These are phyloP conservation scores for Adineta ricciae DNA, from an alignment of 2,888 invertebrate species.

Conservation along the genomic window DNA sequence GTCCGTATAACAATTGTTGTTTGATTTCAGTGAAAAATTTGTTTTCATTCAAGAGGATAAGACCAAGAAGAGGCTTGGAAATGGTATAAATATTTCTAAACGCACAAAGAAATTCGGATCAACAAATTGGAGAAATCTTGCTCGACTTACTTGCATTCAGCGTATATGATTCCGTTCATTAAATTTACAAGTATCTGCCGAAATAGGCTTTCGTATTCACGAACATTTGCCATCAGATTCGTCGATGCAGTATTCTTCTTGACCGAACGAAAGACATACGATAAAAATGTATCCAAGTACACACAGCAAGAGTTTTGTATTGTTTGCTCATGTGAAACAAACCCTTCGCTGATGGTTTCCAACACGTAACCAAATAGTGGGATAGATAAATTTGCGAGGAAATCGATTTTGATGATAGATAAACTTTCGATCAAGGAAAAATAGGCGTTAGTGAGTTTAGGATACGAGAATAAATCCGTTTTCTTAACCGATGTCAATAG, in stretches of 20 bases:
- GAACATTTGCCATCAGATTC: slow-evolving; percentile 34
- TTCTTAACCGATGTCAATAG: slow-evolving; percentile 78
- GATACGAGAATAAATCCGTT: slow-evolving; percentile 87
- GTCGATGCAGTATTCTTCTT: slow-evolving; percentile 57
- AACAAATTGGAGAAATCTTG: no score
- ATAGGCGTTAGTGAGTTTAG: slow-evolving; percentile 88
- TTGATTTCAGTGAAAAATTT: slow-evolving; percentile 9
- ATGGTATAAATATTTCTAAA: not conserved
- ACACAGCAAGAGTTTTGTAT: slow-evolving; percentile 95
- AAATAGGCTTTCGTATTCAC: not conserved
- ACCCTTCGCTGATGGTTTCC: slow-evolving; percentile 87
- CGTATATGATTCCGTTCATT: not conserved
- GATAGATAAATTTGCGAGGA: slow-evolving; percentile 81
- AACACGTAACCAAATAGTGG: slow-evolving; percentile 87
- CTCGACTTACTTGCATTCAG: not conserved
- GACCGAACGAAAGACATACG: slow-evolving; percentile 86
- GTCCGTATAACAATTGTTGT: slow-evolving; percentile 19
- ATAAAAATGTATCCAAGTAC: slow-evolving; percentile 91
- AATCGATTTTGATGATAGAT: slow-evolving; percentile 93
- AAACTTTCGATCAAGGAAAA: slow-evolving; percentile 86
- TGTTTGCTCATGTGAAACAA: slow-evolving; percentile 88
- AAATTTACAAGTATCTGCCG: not conserved
- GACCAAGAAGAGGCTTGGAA: slow-evolving; percentile 9
- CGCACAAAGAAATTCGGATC: not conserved
- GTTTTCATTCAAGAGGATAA: slow-evolving; percentile 10